Conservation (phyloP, 2,888 invertebrate species). For the Acleris holmiana region DNA sequence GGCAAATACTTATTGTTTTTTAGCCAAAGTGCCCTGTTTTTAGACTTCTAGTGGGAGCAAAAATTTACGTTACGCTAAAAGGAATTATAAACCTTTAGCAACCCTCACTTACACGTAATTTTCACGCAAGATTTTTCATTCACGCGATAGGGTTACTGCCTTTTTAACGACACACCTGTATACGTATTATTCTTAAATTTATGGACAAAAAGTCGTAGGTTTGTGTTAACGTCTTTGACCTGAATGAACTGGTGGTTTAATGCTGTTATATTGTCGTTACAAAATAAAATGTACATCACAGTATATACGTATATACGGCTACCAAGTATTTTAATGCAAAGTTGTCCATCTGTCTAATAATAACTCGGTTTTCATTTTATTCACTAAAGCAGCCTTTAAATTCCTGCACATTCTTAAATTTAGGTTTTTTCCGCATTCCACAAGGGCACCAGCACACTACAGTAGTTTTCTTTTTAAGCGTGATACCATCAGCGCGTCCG, state of each 20-base stretch:
- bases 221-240: conserved; percentile 20
- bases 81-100: conserved; percentile 52
- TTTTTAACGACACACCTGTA: conserved; percentile 47
- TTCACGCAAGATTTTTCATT: conserved; percentile 52
- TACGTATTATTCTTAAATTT: conserved; percentile 27
- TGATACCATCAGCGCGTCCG: conserved; percentile 61
- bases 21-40: conserved; percentile 40
- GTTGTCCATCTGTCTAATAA: too few species aligned
- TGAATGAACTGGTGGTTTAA: conserved; percentile 10
- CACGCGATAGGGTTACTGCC: conserved; percentile 49
- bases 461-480: conserved; percentile 51
- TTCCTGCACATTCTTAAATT: not conserved
- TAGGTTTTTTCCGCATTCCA: conserved; percentile 14
- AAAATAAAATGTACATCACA: not conserved
- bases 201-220: conserved; percentile 11
- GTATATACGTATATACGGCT: not conserved
- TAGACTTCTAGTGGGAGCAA: conserved; percentile 46
- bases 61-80: conserved; percentile 44
- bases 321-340: too few species aligned
- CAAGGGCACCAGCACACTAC: conserved; percentile 50
- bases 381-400: not conserved
- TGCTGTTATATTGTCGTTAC: conserved; percentile 33
- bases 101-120: conserved; percentile 45
- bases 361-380: too few species aligned
- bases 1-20: conserved; percentile 17